Conservation (phyloP, 2,888 invertebrate species). For the Campaea margaritaria region DNA sequence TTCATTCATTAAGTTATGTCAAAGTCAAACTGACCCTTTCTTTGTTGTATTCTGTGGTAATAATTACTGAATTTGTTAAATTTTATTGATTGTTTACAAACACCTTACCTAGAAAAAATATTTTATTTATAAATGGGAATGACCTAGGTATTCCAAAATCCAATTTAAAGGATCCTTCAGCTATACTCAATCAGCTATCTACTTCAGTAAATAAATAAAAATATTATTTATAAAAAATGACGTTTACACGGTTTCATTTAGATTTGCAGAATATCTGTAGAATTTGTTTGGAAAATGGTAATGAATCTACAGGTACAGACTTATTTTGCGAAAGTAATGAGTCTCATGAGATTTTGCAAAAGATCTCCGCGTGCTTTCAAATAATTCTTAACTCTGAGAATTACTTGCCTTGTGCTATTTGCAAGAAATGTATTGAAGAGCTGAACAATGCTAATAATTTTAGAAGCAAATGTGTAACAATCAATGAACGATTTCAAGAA, state of each 20-base stretch:
- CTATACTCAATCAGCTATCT: too few species aligned
- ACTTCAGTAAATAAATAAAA: background rate
- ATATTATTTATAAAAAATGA: too few species aligned
- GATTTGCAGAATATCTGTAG: conserved; percentile 53
- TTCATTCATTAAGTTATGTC: too few species aligned
- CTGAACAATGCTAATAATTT: conserved; percentile 63
- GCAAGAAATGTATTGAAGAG: conserved; percentile 61
- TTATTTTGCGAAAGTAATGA: conserved; percentile 52
- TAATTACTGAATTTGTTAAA: too few species aligned
- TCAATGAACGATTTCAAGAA: conserved; percentile 58
- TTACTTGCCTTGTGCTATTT: conserved; percentile 62
- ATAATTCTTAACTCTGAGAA: conserved; percentile 55
- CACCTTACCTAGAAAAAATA: too few species aligned
- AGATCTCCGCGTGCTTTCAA: conserved; percentile 67
- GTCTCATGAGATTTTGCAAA: conserved; percentile 58
- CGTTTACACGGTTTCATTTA: conserved; percentile 7
- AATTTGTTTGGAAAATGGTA: conserved; percentile 60
- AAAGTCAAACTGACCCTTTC: too few species aligned
- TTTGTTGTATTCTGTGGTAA: too few species aligned
- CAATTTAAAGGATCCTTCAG: too few species aligned
- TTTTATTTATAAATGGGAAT: too few species aligned
- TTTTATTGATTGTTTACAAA: too few species aligned
- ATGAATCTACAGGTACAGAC: conserved; percentile 42
- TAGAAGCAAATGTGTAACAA: conserved; percentile 64
- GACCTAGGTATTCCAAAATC: too few species aligned